Conservation (phyloP, 1,140 invertebrate genomes). For the Onthophagus taurus region DNA sequence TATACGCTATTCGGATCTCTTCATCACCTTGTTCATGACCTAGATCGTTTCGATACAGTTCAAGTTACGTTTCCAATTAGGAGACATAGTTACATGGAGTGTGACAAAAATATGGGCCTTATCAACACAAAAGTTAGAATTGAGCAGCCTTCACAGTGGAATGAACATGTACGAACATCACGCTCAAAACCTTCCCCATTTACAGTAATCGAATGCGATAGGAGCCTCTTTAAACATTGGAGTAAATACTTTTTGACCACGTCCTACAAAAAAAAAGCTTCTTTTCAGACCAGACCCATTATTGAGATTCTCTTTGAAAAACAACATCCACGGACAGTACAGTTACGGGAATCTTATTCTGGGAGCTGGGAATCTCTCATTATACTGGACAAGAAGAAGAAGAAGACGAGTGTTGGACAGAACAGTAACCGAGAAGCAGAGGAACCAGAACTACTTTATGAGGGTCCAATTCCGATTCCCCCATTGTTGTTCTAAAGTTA, state of each 20-base stretch:
- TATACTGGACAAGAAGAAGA: neutral
- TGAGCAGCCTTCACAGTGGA: too few relatives aligned
- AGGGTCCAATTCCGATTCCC: constrained; percentile 6
- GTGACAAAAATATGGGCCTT: too few relatives aligned
- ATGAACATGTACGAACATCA: too few relatives aligned
- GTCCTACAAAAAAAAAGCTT: neutral
- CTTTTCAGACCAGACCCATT: constrained; percentile 2
- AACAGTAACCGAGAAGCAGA: constrained; percentile 6
- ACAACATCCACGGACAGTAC: constrained; percentile 2
- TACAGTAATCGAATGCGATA: too few relatives aligned
- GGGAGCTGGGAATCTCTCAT: neutral
- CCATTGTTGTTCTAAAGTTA: too few relatives aligned
- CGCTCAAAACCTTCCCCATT: too few relatives aligned
- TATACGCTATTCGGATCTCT: constrained; percentile 18
- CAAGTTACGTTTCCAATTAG: too few relatives aligned
- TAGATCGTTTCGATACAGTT: constrained; percentile 10
- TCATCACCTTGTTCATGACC: constrained; percentile 14
- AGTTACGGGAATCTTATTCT: neutral
- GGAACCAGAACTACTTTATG: constrained; percentile 4
- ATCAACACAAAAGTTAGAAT: too few relatives aligned
- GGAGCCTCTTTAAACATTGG: constrained; percentile 5
- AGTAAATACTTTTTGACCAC: constrained; percentile 1
- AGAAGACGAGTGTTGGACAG: neutral
- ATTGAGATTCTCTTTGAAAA: neutral
- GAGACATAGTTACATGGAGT: too few relatives aligned